Conservation (phyloP, 2,888 invertebrate species). For the Tribolium freemani region DNA sequence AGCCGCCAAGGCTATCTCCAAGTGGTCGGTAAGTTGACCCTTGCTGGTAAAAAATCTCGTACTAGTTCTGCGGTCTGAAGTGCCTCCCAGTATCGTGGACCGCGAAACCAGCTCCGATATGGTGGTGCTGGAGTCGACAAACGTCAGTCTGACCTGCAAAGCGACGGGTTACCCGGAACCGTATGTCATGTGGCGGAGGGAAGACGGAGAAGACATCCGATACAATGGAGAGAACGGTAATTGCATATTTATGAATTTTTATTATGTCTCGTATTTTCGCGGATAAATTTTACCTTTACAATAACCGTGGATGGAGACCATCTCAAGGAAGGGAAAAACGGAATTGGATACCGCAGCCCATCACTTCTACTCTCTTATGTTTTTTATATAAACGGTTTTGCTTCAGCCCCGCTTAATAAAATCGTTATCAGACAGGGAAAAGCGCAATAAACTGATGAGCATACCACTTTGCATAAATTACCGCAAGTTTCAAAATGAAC, state of each 20-base stretch:
- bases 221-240: slow-evolving; percentile 91
- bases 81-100: slow-evolving; percentile 91
- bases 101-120: slow-evolving; percentile 93
- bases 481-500: slow-evolving; percentile 20
- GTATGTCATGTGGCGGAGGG: slow-evolving; percentile 93
- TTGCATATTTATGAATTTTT: slow-evolving; percentile 52
- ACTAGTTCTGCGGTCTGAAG: slow-evolving; percentile 69
- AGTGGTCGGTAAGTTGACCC: slow-evolving; percentile 83
- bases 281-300: slow-evolving; percentile 46
- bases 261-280: slow-evolving; percentile 47
- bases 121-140: slow-evolving; percentile 90
- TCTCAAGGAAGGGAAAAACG: slow-evolving; percentile 21
- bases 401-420: slow-evolving; percentile 34
- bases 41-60: slow-evolving; percentile 10
- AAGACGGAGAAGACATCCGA: slow-evolving; percentile 90
- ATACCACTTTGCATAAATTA: slow-evolving; percentile 32
- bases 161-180: slow-evolving; percentile 92
- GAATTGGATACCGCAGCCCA: slow-evolving; percentile 40
- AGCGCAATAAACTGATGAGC: slow-evolving; percentile 33
- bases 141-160: slow-evolving; percentile 89
- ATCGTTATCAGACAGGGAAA: slow-evolving; percentile 38
- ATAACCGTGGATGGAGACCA: slow-evolving; percentile 15
- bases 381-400: slow-evolving; percentile 32
- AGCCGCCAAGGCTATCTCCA: slow-evolving; percentile 90
- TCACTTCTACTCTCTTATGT: slow-evolving; percentile 25